Evolutionary conservation across 2,113 vertebrate genomes (phyloP), one percentile per base, ranked within the genome.

Genomic region (Anseranas semipalmata): DNA sequence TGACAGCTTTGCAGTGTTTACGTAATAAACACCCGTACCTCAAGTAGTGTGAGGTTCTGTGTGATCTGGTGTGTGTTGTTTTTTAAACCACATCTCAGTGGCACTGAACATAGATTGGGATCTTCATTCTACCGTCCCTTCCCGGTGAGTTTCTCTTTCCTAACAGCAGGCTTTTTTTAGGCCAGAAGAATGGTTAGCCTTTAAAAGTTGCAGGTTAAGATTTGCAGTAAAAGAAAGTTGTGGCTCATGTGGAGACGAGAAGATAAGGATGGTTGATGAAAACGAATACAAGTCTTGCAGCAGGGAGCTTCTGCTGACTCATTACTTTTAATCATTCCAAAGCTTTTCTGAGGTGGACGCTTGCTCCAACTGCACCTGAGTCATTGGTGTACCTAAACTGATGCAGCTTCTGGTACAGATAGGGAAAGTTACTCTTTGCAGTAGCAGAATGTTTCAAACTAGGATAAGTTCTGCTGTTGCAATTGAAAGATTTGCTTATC

Each of bases 201-300:
- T 90, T 91, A 90, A 93, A 96, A 93, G 79, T 55, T 0, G 0
- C 7, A 10, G 85, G 89, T 82, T 66, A 87, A 72, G 77, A 52
- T 93, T 90, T 84, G 87, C 84, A 70, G 72, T 80, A 79, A 76
- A 85, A 59, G 62, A 37, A 92, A 73, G 66, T 90, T 87, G 46
- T 91, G 63, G 52, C 55, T 96, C 83, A 80, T 78, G 83, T 81
- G 77, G 76, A 92, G 93, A 96, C 81, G 79, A 84, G 87, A 92
- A 85, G 76, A 25, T 52, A 43, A 53, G 83, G 92, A 78, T 80
- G 48, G 73, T 82, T 63, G 87, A 35, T 91, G 65, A 63, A 71
- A 77, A 92, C 85, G 83, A 94, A 89, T 72, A 81, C 46, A 81
- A 81, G 62, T 72, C 35, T 90, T 72, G 22, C 62, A 78, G 59